These are phyloP conservation scores for Polyergus mexicanus DNA, from an alignment of 1,140 invertebrate genomes.

Conservation along the genomic window DNA sequence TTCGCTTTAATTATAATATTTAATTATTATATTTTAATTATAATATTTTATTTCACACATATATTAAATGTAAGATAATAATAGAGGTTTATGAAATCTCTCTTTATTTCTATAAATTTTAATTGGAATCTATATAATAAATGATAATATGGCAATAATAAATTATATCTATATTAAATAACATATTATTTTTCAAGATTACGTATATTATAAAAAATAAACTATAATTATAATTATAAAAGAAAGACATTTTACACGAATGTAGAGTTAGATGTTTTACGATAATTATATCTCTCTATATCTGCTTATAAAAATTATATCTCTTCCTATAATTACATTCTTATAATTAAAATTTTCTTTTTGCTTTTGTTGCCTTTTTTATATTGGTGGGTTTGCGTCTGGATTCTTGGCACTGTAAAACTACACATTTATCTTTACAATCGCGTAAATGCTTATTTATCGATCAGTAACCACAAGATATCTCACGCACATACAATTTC, in stretches of 20 bases:
- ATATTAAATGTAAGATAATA: not conserved
- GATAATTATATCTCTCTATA: not conserved
- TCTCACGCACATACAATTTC: not conserved
- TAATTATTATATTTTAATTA: not conserved
- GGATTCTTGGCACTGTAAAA: not conserved
- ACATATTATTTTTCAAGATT: too few species aligned
- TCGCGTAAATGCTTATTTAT: constrained; percentile 9
- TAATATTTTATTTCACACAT: constrained; percentile 1
- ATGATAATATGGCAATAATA: too few species aligned
- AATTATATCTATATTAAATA: too few species aligned
- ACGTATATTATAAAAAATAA: too few species aligned
- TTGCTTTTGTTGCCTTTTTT: not conserved
- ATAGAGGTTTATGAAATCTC: not conserved
- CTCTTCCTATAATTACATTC: not conserved
- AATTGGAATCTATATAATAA: not conserved
- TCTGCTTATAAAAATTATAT: not conserved
- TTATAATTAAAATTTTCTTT: not conserved
- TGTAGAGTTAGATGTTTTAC: too few species aligned
- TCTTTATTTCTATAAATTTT: not conserved
- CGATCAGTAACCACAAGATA: constrained; percentile 3
- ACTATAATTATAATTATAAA: too few species aligned
- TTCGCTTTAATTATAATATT: not conserved
- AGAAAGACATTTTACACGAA: too few species aligned
- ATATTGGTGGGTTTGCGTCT: not conserved
- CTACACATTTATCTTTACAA: not conserved